Evolutionary conservation across 2,888 invertebrate genomes (phyloP).

Genomic region (Octodonta nipae): DNA sequence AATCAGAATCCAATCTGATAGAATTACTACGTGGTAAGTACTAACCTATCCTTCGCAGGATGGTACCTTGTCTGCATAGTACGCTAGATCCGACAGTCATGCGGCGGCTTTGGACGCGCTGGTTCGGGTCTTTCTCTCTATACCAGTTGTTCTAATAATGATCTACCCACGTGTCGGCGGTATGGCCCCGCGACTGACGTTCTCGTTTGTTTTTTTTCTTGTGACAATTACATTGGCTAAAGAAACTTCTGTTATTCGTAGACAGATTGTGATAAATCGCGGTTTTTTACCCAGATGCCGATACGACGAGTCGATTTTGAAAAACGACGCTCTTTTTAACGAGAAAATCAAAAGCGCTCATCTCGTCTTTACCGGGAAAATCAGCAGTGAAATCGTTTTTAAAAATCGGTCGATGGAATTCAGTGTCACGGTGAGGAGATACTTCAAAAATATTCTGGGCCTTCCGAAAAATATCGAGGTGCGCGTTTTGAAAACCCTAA

Average conservation of each 20-base stretch:
- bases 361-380: slow-evolving; percentile 33
- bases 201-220: too few species aligned
- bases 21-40: slow-evolving; percentile 31
- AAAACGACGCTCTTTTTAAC: slow-evolving; percentile 24
- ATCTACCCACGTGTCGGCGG: too few species aligned
- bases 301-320: slow-evolving; percentile 29
- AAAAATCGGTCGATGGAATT: slow-evolving; percentile 26
- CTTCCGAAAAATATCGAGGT: slow-evolving; percentile 25
- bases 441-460: slow-evolving; percentile 28
- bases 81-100: slow-evolving; percentile 25
- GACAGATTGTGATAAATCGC: slow-evolving; percentile 17
- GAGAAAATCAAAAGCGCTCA: slow-evolving; percentile 24
- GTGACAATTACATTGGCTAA: too few species aligned
- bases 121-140: too few species aligned
- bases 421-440: slow-evolving; percentile 29
- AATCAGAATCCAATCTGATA: slow-evolving; percentile 29
- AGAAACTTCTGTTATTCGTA: slow-evolving; percentile 14
- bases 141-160: too few species aligned
- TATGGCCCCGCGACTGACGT: too few species aligned
- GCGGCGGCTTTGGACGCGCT: slow-evolving; percentile 28
- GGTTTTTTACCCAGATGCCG: slow-evolving; percentile 29
- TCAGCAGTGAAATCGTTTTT: slow-evolving; percentile 25
- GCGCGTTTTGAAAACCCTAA: slow-evolving; percentile 27
- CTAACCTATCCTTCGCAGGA: slow-evolving; percentile 28
- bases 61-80: slow-evolving; percentile 27